Conservation (phyloP, 2,888 invertebrate species). For the Alsophila aescularia region DNA sequence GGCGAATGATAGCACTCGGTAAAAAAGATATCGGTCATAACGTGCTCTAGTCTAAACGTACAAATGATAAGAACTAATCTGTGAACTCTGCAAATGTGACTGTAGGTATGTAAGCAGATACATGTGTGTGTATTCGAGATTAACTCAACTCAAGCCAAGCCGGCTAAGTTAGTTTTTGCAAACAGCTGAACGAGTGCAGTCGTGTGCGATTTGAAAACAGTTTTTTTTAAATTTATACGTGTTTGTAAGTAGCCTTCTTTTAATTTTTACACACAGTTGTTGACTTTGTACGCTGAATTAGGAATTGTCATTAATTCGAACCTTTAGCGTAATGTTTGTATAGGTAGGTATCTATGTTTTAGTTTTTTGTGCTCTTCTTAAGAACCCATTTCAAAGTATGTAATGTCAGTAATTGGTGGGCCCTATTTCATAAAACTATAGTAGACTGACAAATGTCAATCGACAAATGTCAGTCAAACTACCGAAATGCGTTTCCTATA, state of each 20-base stretch:
- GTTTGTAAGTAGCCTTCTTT: not conserved
- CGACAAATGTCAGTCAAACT: too few species aligned
- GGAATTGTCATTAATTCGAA: too few species aligned
- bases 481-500: too few species aligned
- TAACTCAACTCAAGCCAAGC: not conserved
- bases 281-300: not conserved
- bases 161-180: not conserved
- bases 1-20: not conserved
- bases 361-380: too few species aligned
- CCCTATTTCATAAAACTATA: too few species aligned
- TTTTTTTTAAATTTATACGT: not conserved
- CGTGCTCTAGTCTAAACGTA: conserved; percentile 1
- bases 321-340: too few species aligned
- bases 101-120: not conserved
- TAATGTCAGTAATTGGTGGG: too few species aligned
- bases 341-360: too few species aligned
- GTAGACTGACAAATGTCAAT: too few species aligned
- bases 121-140: not conserved
- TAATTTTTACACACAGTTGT: not conserved
- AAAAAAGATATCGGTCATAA: conserved; percentile 10
- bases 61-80: conserved; percentile 11
- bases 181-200: not conserved
- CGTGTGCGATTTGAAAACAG: not conserved
- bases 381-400: too few species aligned
- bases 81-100: not conserved